A percentile compares a stretch with the other conserved stretches of the same genome.
Conservation (phyloP, 2,797 vertebrate genomes). For the Taenioides sp. region DNA sequence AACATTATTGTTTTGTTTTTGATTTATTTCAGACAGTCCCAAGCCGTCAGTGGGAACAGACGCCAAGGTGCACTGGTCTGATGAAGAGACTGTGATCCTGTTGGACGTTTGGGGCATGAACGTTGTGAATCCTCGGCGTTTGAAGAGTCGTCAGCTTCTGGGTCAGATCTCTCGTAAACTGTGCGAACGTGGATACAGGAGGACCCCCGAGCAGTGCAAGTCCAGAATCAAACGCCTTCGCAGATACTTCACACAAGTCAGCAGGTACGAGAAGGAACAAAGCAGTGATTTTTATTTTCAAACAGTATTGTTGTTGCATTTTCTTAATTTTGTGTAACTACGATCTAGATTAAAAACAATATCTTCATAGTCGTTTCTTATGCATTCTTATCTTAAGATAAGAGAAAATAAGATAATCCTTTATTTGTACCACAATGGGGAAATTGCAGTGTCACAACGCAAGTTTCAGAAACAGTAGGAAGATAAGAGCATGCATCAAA, state of each 20-base stretch:
- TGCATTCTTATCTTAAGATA: too few species aligned
- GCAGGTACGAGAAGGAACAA: constrained; percentile 39
- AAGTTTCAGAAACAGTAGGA: too few species aligned
- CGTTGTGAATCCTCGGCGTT: constrained; percentile 67
- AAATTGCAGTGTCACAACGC: too few species aligned
- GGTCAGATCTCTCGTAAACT: constrained; percentile 74
- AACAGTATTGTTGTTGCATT: too few species aligned
- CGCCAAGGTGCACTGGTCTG: constrained; percentile 75
- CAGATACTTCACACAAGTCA: constrained; percentile 70
- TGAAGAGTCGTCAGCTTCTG: constrained; percentile 77
- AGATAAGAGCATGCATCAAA: too few species aligned
- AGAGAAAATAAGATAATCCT: too few species aligned
- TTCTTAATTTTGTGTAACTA: too few species aligned
- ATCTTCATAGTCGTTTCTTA: too few species aligned
- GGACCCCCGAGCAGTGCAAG: constrained; percentile 76
- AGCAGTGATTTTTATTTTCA: neutral
- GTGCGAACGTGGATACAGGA: constrained; percentile 67
- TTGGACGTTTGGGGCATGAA: constrained; percentile 78
- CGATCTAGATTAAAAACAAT: too few species aligned
- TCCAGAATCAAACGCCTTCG: constrained; percentile 77
- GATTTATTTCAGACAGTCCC: constrained; percentile 51
- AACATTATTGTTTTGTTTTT: neutral
- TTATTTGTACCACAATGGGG: too few species aligned
- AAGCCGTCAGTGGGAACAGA: constrained; percentile 57
- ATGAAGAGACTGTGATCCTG: constrained; percentile 74